Evolutionary conservation across 2,113 vertebrate species (phyloP).

Genomic region (Salvelinus namaycush): DNA sequence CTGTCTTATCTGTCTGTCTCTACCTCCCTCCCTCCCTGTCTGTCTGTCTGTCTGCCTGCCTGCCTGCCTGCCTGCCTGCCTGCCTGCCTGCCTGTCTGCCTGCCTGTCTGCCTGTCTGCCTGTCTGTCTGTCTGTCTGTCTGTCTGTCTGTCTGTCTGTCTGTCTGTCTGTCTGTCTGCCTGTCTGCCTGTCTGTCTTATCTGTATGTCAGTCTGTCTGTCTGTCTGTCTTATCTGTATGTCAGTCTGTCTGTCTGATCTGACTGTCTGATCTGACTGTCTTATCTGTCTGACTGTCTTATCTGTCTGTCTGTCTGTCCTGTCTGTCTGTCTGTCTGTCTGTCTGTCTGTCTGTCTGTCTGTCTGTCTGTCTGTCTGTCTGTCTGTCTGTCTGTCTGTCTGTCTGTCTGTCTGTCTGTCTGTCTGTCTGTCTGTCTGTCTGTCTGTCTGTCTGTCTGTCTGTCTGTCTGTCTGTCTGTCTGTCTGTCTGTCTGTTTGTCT

Average conservation of each 20-base stretch:
- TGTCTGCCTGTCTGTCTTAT: neutral
- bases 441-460: constrained; percentile 10
- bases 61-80: neutral
- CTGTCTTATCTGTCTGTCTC: too few relatives aligned
- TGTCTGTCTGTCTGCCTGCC: constrained; percentile 14
- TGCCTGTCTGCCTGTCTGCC: constrained; percentile 5
- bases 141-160: too few relatives aligned
- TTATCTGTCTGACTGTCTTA: neutral
- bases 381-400: constrained; percentile 14
- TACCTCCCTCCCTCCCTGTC: too few relatives aligned
- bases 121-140: neutral
- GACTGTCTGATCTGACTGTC: neutral
- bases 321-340: neutral
- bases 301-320: constrained; percentile 23
- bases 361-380: constrained; percentile 13
- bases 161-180: constrained; percentile 10
- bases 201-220: too few relatives aligned
- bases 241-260: neutral
- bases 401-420: neutral
- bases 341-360: too few relatives aligned
- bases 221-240: neutral
- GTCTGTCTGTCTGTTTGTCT: too few relatives aligned
- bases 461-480: neutral
- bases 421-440: too few relatives aligned
- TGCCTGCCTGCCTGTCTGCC: too few relatives aligned